Evolutionary conservation across 1,140 invertebrate genomes (phyloP).

Genomic region (Nymphalis io): DNA sequence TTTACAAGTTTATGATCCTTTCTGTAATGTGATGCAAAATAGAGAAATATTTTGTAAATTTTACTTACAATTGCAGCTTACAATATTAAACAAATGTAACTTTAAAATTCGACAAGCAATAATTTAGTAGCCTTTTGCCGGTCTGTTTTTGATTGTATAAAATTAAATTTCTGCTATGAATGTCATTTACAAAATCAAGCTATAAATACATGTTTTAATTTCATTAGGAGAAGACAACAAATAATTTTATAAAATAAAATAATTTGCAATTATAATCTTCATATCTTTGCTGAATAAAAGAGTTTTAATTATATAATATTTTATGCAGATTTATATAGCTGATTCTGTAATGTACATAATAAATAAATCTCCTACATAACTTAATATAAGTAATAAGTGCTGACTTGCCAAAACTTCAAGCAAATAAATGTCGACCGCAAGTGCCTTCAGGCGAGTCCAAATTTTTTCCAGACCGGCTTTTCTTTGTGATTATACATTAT

Average conservation of each 20-base stretch:
- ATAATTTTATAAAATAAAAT: background rate
- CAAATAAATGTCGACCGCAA: constrained; percentile 66
- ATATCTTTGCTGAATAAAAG: no score
- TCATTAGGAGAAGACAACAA: background rate
- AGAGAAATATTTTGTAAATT: constrained; percentile 8
- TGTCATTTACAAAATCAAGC: constrained; percentile 18
- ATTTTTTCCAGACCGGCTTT: constrained; percentile 56
- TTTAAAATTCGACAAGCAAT: constrained; percentile 55
- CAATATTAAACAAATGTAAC: background rate
- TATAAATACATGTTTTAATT: background rate
- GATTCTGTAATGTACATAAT: background rate
- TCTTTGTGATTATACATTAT: constrained; percentile 41
- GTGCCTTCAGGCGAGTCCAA: constrained; percentile 74
- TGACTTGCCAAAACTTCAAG: constrained; percentile 65
- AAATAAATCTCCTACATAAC: constrained; percentile 4
- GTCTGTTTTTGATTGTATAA: constrained; percentile 50
- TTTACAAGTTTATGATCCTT: constrained; percentile 1
- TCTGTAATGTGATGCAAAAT: constrained; percentile 4
- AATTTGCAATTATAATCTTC: background rate
- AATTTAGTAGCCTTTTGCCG: constrained; percentile 67
- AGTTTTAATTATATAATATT: no score
- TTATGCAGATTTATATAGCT: background rate
- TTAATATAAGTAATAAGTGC: constrained; percentile 16
- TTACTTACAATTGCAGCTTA: constrained; percentile 12
- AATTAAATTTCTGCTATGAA: constrained; percentile 14